Percentiles rank a stretch among this genome's conserved stretches.
These are phyloP conservation scores for Ceyx margarethae DNA, from an alignment of 2,113 vertebrate species.

Conservation along the genomic window DNA sequence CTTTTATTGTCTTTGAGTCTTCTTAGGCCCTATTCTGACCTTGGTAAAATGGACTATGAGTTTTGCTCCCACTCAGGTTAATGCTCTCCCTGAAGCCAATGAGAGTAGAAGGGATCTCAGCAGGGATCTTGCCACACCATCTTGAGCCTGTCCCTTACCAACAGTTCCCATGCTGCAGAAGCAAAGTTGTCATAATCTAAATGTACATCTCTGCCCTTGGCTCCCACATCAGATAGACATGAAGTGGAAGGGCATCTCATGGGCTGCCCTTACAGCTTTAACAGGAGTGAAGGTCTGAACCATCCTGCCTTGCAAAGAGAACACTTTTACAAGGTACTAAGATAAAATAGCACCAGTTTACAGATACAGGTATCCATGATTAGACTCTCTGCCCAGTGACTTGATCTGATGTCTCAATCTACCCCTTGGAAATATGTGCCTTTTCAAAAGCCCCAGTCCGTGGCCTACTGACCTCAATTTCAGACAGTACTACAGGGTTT, in stretches of 20 bases:
- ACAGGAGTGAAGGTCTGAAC: not conserved
- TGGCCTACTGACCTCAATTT: not conserved
- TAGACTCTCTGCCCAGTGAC: not conserved
- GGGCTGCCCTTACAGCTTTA: not conserved
- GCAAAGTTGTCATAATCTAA: not conserved
- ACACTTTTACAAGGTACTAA: not conserved
- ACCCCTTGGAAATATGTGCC: not conserved
- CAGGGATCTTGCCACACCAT: accelerated
- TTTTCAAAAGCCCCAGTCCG: not conserved
- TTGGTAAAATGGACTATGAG: not conserved
- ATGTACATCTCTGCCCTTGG: not conserved
- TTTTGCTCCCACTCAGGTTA: not conserved
- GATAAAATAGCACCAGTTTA: not conserved
- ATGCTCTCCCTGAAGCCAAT: not conserved
- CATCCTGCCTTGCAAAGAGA: not conserved
- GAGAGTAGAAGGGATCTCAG: not conserved
- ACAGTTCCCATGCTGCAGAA: not conserved
- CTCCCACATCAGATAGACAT: not conserved
- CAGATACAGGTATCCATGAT: not conserved
- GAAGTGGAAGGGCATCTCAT: not conserved
- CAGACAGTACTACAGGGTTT: not conserved
- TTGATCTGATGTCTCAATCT: not conserved
- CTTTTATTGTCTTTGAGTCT: not conserved
- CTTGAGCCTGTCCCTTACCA: not conserved
- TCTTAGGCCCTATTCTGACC: not conserved